These are phyloP conservation scores for Argyrosomus japonicus DNA, from an alignment of 2,113 vertebrate species.

Conservation along the genomic window DNA sequence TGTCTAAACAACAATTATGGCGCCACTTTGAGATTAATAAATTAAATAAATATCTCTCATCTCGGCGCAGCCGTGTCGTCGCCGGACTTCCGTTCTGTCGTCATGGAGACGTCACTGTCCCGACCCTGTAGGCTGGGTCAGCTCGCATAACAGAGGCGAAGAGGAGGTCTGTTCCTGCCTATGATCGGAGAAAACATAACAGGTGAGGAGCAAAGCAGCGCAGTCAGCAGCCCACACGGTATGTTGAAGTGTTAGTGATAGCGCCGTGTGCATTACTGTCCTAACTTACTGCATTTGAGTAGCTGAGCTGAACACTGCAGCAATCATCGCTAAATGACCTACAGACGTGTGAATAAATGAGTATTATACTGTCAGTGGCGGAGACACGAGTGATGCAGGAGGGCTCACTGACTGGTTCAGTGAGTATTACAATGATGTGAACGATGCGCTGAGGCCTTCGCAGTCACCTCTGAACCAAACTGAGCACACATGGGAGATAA, in stretches of 20 bases:
- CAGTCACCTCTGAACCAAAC: background rate
- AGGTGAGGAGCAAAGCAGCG: slow-evolving; percentile 27
- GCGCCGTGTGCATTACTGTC: accelerated
- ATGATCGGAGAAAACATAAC: background rate
- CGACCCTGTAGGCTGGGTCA: accelerated
- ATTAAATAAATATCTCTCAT: background rate
- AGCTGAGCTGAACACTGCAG: background rate
- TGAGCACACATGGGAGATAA: background rate
- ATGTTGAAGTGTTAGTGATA: background rate
- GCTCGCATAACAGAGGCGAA: background rate
- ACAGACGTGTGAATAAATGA: background rate
- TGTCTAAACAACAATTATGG: background rate
- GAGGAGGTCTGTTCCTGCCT: slow-evolving; percentile 2
- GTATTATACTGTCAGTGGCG: too few relatives aligned
- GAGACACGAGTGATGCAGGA: background rate
- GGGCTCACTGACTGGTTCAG: background rate
- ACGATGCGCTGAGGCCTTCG: background rate
- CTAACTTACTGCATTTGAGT: accelerated
- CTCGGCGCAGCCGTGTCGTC: accelerated
- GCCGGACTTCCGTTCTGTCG: background rate
- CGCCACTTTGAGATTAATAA: background rate
- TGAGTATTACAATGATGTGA: background rate
- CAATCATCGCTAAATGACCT: slow-evolving; percentile 2
- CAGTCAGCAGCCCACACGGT: background rate
- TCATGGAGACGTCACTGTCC: background rate